phyloP scores from a whole-genome alignment of 2,797 vertebrate genomes.

The Eurystomus glaucurus region DNA sequence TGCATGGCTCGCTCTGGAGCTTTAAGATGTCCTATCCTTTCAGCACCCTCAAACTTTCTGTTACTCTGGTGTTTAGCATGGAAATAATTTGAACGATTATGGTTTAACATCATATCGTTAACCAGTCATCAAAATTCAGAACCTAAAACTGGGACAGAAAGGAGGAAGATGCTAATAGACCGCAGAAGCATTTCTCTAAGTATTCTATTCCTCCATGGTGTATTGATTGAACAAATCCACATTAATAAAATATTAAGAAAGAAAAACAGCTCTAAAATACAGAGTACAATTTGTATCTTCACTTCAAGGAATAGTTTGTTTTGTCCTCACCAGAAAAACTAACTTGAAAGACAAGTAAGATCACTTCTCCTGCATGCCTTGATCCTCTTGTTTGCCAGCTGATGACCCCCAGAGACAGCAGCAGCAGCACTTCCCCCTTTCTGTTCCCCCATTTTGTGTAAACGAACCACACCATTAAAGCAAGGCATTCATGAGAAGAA shows the following conservation, averaged over 20 bases:
- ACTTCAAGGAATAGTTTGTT: background rate
- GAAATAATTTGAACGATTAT: constrained; percentile 39
- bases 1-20: background rate
- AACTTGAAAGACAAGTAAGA: background rate
- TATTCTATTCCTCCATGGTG: background rate
- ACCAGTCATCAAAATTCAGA: constrained; percentile 51
- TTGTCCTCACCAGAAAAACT: background rate
- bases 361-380: background rate
- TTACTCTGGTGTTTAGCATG: constrained; percentile 31
- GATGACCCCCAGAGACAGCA: constrained; percentile 33
- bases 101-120: constrained; percentile 53
- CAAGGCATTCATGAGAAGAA: constrained; percentile 17
- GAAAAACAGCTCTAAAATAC: background rate
- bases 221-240: background rate
- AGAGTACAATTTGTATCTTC: background rate
- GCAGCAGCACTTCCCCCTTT: constrained; percentile 19
- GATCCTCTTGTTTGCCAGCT: background rate
- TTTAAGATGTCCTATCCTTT: background rate
- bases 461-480: constrained; percentile 20
- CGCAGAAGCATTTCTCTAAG: background rate
- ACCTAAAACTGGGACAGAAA: constrained; percentile 64
- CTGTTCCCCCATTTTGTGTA: constrained; percentile 22
- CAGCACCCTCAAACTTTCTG: constrained; percentile 13
- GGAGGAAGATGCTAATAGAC: constrained; percentile 51
- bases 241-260: background rate